Evolutionary conservation across 1,140 invertebrate species (phyloP).

Genomic region (Danaus plexippus): DNA sequence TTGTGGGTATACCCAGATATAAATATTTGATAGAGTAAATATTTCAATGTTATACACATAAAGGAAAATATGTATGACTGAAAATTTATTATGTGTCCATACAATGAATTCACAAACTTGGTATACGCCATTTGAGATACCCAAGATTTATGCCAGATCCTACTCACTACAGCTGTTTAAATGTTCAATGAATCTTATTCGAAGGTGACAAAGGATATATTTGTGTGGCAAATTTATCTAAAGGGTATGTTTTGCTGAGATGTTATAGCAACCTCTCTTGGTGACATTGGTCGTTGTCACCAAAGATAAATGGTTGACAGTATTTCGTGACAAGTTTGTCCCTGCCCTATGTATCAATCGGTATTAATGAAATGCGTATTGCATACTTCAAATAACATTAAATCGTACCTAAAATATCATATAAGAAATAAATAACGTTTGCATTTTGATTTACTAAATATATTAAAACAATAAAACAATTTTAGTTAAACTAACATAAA

Average conservation of each 20-base stretch:
- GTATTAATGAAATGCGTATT: constrained; percentile 14
- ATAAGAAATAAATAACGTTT: no score
- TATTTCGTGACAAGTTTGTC: constrained; percentile 51
- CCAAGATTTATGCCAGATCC: constrained; percentile 30
- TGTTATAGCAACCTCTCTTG: constrained; percentile 36
- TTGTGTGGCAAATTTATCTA: constrained; percentile 10
- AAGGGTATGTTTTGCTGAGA: constrained; percentile 17
- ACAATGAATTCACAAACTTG: constrained; percentile 32
- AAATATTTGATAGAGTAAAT: no score
- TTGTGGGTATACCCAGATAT: no score
- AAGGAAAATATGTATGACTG: no score
- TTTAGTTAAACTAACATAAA: no score
- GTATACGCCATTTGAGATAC: constrained; percentile 36
- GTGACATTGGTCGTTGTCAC: constrained; percentile 54
- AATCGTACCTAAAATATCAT: no score
- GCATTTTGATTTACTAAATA: no score
- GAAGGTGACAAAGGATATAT: constrained; percentile 17
- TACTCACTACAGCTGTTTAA: constrained; percentile 5
- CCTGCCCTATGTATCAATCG: constrained; percentile 23
- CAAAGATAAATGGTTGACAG: constrained; percentile 49
- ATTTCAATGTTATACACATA: no score
- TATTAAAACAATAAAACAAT: no score
- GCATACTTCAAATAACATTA: not conserved
- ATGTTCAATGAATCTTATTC: constrained; percentile 14
- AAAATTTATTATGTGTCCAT: constrained; percentile 29